A percentile compares a stretch with the other conserved stretches of the same genome.
Conservation (phyloP, 2,113 vertebrate species). For the Prionailurus bengalensis region DNA sequence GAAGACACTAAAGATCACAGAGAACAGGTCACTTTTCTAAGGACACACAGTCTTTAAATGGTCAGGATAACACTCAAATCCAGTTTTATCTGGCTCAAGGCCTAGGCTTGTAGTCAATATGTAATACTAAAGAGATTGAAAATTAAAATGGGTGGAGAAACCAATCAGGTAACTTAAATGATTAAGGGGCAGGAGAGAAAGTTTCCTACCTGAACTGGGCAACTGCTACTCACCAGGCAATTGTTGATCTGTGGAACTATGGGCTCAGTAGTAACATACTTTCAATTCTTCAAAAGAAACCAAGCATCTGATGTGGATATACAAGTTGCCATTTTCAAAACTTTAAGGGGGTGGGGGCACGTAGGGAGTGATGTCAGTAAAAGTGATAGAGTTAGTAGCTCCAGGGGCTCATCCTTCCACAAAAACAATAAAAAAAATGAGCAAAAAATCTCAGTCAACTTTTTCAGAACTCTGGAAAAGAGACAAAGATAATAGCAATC, state of each 20-base stretch:
- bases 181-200: background rate
- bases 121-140: background rate
- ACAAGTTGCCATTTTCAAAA: background rate
- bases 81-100: background rate
- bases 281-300: background rate
- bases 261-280: background rate
- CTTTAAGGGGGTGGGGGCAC: background rate
- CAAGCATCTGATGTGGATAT: background rate
- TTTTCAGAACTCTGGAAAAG: background rate
- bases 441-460: background rate
- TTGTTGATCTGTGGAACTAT: background rate
- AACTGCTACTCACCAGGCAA: background rate
- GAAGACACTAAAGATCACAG: background rate
- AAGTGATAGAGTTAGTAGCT: background rate
- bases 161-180: background rate
- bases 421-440: background rate
- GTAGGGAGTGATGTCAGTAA: background rate
- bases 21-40: background rate
- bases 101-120: background rate
- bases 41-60: background rate
- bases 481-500: background rate
- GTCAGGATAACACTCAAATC: background rate
- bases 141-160: background rate
- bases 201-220: background rate
- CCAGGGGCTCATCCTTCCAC: background rate